phyloP scores from a whole-genome alignment of 2,113 vertebrate species.

The Lichenostomus cassidix region DNA sequence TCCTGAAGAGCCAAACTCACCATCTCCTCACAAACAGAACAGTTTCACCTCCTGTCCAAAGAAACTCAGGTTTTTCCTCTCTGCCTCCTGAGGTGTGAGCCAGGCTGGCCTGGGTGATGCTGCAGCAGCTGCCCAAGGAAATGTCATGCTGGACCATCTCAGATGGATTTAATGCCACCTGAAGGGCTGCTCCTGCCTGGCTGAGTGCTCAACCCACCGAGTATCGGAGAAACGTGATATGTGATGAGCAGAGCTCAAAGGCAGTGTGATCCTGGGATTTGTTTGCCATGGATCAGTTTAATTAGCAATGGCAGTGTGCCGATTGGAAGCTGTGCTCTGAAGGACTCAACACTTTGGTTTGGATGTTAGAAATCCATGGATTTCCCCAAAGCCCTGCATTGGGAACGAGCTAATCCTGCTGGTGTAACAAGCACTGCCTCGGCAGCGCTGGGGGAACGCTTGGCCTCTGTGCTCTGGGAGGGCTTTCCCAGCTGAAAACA shows the following conservation, averaged over 20 bases:
- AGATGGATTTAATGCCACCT: not conserved
- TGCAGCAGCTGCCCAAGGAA: not conserved
- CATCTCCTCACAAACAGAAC: not conserved
- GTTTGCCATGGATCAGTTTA: not conserved
- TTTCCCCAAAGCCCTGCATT: not conserved
- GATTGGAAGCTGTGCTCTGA: not conserved
- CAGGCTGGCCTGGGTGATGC: not conserved
- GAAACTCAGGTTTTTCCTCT: fast-evolving
- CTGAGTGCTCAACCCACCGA: not conserved
- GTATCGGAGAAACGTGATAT: not conserved
- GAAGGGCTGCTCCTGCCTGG: not conserved
- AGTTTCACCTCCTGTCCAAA: not conserved
- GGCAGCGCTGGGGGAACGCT: not conserved
- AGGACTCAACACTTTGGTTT: not conserved
- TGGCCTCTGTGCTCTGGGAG: not conserved
- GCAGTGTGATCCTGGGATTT: not conserved
- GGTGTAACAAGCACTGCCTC: not conserved
- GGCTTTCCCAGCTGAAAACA: not conserved
- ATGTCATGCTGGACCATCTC: fast-evolving
- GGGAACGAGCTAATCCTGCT: not conserved
- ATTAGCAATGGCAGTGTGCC: not conserved
- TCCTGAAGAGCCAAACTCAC: not conserved
- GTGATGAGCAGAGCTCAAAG: not conserved
- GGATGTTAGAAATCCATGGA: not conserved
- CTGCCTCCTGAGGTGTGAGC: not conserved